Evolutionary conservation across 2,797 vertebrate genomes (phyloP).

Genomic region (Falco concolor): DNA sequence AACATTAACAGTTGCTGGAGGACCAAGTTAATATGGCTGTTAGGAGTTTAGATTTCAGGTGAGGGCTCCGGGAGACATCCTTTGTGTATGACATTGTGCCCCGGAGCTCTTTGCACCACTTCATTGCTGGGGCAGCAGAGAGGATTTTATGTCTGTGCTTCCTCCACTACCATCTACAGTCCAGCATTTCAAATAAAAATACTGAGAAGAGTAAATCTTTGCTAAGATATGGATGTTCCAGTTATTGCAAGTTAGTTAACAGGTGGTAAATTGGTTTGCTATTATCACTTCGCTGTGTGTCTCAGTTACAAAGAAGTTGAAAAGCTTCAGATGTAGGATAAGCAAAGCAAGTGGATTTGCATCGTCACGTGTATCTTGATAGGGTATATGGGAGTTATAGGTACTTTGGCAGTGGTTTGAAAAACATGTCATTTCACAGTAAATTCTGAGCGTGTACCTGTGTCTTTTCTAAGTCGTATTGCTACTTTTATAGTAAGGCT

Average conservation of each 20-base stretch:
- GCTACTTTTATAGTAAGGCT: background rate
- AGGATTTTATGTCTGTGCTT: background rate
- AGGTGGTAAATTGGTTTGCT: background rate
- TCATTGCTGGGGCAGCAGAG: background rate
- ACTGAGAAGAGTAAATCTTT: background rate
- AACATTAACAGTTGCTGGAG: background rate
- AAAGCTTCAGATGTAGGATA: background rate
- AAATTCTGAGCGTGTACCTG: background rate
- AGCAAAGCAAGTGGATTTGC: background rate
- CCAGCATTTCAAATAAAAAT: background rate
- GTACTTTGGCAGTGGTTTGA: background rate
- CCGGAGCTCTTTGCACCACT: background rate
- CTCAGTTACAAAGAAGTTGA: background rate
- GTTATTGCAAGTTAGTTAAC: background rate
- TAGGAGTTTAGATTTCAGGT: background rate
- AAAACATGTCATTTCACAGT: background rate
- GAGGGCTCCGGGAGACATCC: background rate
- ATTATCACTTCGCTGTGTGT: rapidly evolving
- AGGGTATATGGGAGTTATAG: background rate
- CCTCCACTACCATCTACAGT: background rate
- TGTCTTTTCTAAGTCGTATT: background rate
- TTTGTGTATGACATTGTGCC: background rate
- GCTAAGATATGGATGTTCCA: background rate
- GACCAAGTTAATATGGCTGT: background rate
- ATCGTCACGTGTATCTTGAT: rapidly evolving